Base-by-base conservation (phyloP, 2,797 vertebrate species). In the Cichlasoma orientale region DNA sequence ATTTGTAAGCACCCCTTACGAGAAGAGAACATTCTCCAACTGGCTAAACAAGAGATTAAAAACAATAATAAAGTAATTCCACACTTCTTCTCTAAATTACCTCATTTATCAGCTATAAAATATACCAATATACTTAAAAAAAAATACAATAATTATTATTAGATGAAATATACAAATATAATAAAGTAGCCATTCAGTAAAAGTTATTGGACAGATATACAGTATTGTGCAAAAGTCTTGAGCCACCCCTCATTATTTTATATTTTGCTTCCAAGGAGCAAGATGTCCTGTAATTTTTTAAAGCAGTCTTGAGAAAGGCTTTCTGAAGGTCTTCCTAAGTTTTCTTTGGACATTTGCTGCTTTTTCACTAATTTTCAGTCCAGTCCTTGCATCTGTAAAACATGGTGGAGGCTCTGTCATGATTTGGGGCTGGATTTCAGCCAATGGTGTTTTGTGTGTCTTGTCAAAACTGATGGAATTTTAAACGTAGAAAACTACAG, bases 131-230 rank as follows among this genome's bases (percentile, higher is more conserved):
- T 52, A 57, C 50, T 47, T 59, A 54, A 27, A 73, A 73, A 19
- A 50, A 16, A 5, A 36, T 36, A 10, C 3, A 31, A 38, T 19
- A 21, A 52, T 13, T 56, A 80, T 58, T 23, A 1, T 47, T 61
- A 12, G 19, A 68, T 25, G 19, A 79, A 77, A 58, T 58, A 16
- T 16, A 74, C 14, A 57, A 77, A 70, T 66, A 29, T 56, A 73
- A 52, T 27, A 54, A 56, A 19, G 3, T 54, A 74, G 23, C 12
- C 19, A 57, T 33, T 72, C 1, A 73, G 38, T 72, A 82, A 19
- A 80, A 66, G 61, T 61, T 10, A 53, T 33, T 31, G 33, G 47
- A 29, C 38, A 27, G 23, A 66, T 12, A 7, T 7, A 58, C 59
- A 66, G 23, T 66, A 29, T 27, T 66, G 61, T 47, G 23, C 41